Conservation (phyloP, 1,140 invertebrate genomes). For the Sitodiplosis mosellana region DNA sequence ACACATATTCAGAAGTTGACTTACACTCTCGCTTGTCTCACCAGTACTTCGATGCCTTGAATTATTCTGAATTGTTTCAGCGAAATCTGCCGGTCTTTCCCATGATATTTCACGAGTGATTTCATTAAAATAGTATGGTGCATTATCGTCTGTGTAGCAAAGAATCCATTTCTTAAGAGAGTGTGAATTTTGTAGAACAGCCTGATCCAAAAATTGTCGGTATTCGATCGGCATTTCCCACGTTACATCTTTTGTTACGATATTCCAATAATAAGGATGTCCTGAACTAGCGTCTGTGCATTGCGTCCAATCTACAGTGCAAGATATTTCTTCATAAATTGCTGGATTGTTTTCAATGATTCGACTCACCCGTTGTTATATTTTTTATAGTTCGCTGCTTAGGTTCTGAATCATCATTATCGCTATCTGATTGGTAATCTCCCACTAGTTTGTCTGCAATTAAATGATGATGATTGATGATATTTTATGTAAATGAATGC, state of each 20-base stretch:
- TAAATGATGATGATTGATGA: no score
- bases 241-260: constrained; percentile 47
- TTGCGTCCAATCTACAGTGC: constrained; percentile 36
- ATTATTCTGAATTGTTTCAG: constrained; percentile 5
- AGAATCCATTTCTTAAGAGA: not conserved
- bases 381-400: no score
- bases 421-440: no score
- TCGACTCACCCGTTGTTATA: no score
- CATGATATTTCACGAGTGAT: constrained; percentile 2
- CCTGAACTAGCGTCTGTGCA: constrained; percentile 46
- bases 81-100: constrained; percentile 5
- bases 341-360: no score
- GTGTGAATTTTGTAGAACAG: not conserved
- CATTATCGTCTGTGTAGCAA: not conserved
- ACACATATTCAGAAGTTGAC: no score
- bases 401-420: no score
- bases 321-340: no score
- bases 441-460: no score
- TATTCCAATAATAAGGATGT: constrained; percentile 57
- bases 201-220: not conserved
- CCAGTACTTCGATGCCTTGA: not conserved
- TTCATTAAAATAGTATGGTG: constrained; percentile 3
- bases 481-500: no score
- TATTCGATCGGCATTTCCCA: constrained; percentile 47
- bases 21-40: not conserved